A percentile compares a stretch with the other conserved stretches of the same genome.
phyloP scores from a whole-genome alignment of 2,888 invertebrate species.

The Drosophila picticornis region DNA sequence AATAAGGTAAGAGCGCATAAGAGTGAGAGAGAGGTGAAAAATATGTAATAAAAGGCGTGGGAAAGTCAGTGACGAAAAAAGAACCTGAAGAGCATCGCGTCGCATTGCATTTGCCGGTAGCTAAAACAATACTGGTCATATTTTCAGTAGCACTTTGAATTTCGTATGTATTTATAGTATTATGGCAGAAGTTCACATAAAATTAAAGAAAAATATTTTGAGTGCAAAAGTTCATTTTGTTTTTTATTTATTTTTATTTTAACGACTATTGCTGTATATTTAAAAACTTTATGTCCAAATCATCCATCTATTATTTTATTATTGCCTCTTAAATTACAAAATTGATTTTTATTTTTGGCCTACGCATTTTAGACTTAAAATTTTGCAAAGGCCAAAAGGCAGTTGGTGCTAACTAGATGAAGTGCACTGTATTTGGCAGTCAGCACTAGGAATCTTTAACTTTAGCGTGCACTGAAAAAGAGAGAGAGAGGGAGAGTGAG shows the following conservation, averaged over 20 bases:
- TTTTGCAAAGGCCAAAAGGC: not conserved
- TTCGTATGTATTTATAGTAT: not conserved
- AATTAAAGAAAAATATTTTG: not conserved
- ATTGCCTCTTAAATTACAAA: not conserved
- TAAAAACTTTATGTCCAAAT: not conserved
- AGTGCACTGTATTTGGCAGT: conserved; percentile 25
- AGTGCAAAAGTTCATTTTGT: not conserved
- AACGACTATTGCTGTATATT: not conserved
- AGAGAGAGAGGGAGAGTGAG: not conserved
- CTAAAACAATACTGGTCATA: conserved; percentile 3
- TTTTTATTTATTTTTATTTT: not conserved
- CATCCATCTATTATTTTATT: not conserved
- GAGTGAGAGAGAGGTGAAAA: conserved; percentile 1
- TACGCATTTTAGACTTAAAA: not conserved
- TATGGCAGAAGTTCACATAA: not conserved
- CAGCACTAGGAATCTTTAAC: conserved; percentile 32
- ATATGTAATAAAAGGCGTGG: conserved; percentile 49
- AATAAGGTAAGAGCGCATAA: conserved; percentile 20
- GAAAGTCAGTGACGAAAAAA: conserved; percentile 55
- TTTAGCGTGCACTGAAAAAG: conserved; percentile 16
- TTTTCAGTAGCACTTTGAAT: conserved; percentile 6
- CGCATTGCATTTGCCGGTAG: conserved; percentile 25
- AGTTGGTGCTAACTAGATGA: conserved; percentile 13
- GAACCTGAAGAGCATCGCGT: conserved; percentile 41
- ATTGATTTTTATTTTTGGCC: not conserved